phyloP scores from a whole-genome alignment of 2,888 invertebrate genomes.

The Amblyjoppa proteus region DNA sequence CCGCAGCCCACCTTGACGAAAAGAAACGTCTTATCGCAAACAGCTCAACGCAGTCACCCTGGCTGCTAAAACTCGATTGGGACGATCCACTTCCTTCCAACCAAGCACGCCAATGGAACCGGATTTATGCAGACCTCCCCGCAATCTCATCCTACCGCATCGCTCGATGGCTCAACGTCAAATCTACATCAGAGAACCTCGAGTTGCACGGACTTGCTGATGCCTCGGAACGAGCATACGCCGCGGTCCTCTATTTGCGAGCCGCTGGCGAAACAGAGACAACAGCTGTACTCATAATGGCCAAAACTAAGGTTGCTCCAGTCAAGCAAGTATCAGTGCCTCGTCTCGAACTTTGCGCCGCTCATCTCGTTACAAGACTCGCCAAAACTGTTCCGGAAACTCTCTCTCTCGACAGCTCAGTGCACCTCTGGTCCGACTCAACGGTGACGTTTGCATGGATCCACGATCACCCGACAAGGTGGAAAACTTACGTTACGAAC shows the following conservation, averaged over 20 bases:
- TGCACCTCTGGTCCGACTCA: constrained; percentile 70
- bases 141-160: constrained; percentile 15
- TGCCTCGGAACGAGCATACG: constrained; percentile 59
- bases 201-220: constrained; percentile 63
- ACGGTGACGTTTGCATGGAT: constrained; percentile 70
- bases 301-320: constrained; percentile 7
- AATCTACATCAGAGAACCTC: background rate
- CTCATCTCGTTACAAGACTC: background rate
- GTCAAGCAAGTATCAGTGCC: constrained; percentile 19
- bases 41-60: constrained; percentile 55
- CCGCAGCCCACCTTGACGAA: constrained; percentile 5
- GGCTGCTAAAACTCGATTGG: constrained; percentile 54
- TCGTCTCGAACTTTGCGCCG: constrained; percentile 27
- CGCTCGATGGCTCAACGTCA: constrained; percentile 44
- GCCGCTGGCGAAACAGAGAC: background rate
- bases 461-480: constrained; percentile 66
- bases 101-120: constrained; percentile 41
- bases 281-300: background rate
- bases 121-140: constrained; percentile 19
- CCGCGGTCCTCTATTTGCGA: constrained; percentile 56
- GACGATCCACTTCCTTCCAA: constrained; percentile 39
- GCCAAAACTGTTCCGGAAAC: background rate
- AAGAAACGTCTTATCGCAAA: constrained; percentile 28
- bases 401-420: background rate
- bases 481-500: constrained; percentile 73